phyloP scores from a whole-genome alignment of 2,797 vertebrate species.

The Channa striata region DNA sequence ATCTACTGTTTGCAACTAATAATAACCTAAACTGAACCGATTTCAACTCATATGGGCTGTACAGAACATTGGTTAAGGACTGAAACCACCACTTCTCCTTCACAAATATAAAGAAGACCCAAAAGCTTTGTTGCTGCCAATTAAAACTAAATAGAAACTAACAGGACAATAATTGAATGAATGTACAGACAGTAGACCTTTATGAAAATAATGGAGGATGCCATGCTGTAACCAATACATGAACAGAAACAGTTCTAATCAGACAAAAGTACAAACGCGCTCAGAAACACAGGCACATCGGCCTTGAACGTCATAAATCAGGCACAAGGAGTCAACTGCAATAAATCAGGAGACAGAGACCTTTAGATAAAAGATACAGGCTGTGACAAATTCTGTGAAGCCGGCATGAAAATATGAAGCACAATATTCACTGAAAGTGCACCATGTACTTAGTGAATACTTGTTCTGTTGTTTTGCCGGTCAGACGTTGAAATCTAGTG shows the following conservation, averaged over 20 bases:
- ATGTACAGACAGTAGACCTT: conserved; percentile 2
- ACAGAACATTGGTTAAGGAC: background rate
- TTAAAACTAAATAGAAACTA: conserved; percentile 24
- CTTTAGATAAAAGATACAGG: conserved; percentile 39
- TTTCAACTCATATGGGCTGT: background rate
- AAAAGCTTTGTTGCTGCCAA: conserved; percentile 3
- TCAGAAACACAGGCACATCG: conserved; percentile 8
- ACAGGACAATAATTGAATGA: conserved; percentile 2
- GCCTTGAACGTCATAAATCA: conserved; percentile 57
- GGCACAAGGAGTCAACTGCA: conserved; percentile 20
- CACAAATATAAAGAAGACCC: conserved; percentile 9
- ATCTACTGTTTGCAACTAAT: too few species aligned
- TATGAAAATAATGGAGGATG: conserved; percentile 8
- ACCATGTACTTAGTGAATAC: background rate
- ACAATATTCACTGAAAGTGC: conserved; percentile 4
- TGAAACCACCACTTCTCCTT: conserved; percentile 8
- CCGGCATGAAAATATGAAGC: conserved; percentile 3
- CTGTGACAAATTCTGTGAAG: conserved; percentile 33
- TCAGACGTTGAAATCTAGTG: background rate
- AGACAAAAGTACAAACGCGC: conserved; percentile 30
- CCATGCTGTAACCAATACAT: conserved; percentile 4
- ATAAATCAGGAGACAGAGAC: conserved; percentile 49
- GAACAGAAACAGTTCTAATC: conserved; percentile 55
- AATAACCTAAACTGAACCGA: background rate
- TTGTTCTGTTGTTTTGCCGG: background rate